A percentile compares a stretch with the other conserved stretches of the same genome.
Evolutionary conservation across 92 coral and sea anemone genomes (phyloP).

Genomic region (Epizoanthus scotinus): DNA sequence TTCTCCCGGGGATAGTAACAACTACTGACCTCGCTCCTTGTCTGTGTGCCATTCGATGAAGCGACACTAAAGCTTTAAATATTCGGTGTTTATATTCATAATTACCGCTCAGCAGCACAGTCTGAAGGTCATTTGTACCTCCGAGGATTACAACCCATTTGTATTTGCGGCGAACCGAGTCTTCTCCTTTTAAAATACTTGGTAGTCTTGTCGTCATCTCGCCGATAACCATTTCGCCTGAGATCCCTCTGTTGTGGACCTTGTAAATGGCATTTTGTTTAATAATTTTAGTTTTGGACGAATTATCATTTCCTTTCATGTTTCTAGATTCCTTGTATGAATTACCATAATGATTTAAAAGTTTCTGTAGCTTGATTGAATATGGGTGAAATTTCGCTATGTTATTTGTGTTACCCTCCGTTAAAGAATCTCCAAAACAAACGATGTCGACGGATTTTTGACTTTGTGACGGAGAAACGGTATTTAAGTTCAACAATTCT

Average conservation of each 20-base stretch:
- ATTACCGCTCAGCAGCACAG: not conserved
- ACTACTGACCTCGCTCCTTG: slow-evolving; percentile 7
- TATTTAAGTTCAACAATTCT: not conserved
- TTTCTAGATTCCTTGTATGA: not conserved
- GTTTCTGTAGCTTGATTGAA: slow-evolving; percentile 28
- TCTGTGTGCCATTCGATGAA: slow-evolving; percentile 28
- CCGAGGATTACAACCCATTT: slow-evolving; percentile 37
- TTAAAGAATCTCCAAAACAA: slow-evolving; percentile 40
- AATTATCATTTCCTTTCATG: not conserved
- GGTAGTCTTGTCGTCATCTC: slow-evolving; percentile 33
- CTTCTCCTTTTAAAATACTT: not conserved
- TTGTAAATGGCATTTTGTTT: not conserved
- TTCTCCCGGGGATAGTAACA: slow-evolving; percentile 21
- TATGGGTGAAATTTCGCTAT: slow-evolving; percentile 5
- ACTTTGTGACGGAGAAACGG: not conserved
- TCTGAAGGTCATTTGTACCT: slow-evolving; percentile 25
- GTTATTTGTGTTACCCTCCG: not conserved
- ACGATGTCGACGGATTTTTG: slow-evolving; percentile 2
- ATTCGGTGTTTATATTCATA: slow-evolving; percentile 31
- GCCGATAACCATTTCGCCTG: slow-evolving; percentile 35
- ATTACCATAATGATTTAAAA: not conserved
- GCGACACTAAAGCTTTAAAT: slow-evolving; percentile 27
- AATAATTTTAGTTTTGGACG: not conserved
- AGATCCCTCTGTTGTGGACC: slow-evolving; percentile 17
- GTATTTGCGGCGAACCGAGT: not conserved